These are phyloP conservation scores for Ophion obscuratus DNA, from an alignment of 2,888 invertebrate genomes.

Conservation along the genomic window DNA sequence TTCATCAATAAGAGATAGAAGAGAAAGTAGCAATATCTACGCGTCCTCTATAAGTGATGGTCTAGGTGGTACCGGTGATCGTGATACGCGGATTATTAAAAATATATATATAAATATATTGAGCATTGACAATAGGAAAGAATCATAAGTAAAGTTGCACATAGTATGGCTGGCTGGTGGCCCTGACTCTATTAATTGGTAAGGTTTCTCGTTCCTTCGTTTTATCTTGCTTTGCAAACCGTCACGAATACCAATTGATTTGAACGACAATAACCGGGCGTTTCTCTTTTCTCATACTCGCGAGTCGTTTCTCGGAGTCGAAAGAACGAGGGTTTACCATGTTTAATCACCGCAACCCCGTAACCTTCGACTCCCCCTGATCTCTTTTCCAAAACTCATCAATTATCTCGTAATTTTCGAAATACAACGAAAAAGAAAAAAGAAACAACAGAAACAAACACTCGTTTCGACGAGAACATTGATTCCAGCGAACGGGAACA, in stretches of 20 bases:
- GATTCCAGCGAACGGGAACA: constrained; percentile 64
- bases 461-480: constrained; percentile 62
- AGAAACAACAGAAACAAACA: constrained; percentile 55
- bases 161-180: constrained; percentile 72
- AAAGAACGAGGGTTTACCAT: constrained; percentile 40
- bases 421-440: constrained; percentile 5
- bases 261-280: constrained; percentile 20
- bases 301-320: constrained; percentile 53
- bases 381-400: neutral
- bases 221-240: constrained; percentile 13
- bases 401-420: constrained; percentile 5
- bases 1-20: constrained; percentile 14
- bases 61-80: constrained; percentile 67
- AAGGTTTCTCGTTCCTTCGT: constrained; percentile 54
- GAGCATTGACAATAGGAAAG: constrained; percentile 51
- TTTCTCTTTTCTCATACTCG: neutral
- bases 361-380: constrained; percentile 44
- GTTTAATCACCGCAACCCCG: constrained; percentile 42
- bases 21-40: constrained; percentile 60
- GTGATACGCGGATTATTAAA: constrained; percentile 67
- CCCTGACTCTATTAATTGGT: constrained; percentile 69
- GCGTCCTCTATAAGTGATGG: constrained; percentile 64
- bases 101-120: constrained; percentile 51
- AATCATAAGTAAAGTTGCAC: constrained; percentile 62
- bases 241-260: constrained; percentile 18